These are phyloP conservation scores for Eucidaris tribuloides DNA, from an alignment of 35 echinoderm and acorn worm species.

Conservation along the genomic window DNA sequence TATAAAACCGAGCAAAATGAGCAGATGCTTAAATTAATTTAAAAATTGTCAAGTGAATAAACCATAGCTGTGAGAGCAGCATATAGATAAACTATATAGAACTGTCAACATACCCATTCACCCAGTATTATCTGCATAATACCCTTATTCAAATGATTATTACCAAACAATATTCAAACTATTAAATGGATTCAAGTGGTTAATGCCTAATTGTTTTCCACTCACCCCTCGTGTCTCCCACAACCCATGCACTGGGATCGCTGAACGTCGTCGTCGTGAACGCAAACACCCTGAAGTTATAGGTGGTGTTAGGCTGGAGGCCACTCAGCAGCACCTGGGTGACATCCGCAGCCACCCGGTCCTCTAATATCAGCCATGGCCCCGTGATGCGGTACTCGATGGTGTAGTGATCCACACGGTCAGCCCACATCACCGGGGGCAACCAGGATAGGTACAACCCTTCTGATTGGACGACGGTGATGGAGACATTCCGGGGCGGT, in stretches of 20 bases:
- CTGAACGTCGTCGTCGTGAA: constrained; percentile 72
- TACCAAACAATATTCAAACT: too few relatives aligned
- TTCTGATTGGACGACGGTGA: constrained; percentile 41
- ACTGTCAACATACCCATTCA: too few relatives aligned
- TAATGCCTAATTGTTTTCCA: too few relatives aligned
- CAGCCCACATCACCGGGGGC: constrained; percentile 43
- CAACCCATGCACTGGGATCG: constrained; percentile 57
- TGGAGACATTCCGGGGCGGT: constrained; percentile 64
- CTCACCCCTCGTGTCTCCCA: constrained; percentile 86
- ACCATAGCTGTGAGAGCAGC: too few relatives aligned
- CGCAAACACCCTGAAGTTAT: constrained; percentile 84
- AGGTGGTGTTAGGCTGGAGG: constrained; percentile 61
- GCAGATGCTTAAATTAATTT: too few relatives aligned
- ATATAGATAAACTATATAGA: too few relatives aligned
- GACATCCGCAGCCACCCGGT: constrained; percentile 26
- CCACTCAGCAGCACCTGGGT: constrained; percentile 16
- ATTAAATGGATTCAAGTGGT: too few relatives aligned
- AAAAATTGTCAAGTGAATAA: too few relatives aligned
- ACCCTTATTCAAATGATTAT: too few relatives aligned
- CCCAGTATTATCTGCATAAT: too few relatives aligned
- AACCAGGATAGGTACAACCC: constrained; percentile 70
- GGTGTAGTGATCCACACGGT: constrained; percentile 65
- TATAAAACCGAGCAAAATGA: too few relatives aligned
- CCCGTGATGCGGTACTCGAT: constrained; percentile 80
- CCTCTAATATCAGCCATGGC: constrained; percentile 70